These are phyloP conservation scores for Hippasteria phrygiana DNA, from an alignment of 53 echinoderm and acorn worm genomes.

Conservation along the genomic window DNA sequence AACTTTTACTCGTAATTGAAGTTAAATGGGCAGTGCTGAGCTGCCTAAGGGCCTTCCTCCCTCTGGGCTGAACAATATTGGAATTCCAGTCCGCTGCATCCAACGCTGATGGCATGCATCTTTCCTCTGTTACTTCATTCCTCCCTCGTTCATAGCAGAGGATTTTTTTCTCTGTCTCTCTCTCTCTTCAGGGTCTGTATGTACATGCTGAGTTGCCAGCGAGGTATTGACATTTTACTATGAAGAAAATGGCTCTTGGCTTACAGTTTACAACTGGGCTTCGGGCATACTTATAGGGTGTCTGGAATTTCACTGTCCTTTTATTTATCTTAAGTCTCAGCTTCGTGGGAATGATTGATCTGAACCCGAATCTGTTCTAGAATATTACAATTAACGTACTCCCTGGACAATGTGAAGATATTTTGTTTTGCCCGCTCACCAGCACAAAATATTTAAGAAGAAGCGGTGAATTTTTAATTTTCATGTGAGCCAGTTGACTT, in stretches of 20 bases:
- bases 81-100: slow-evolving; percentile 59
- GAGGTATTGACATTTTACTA: slow-evolving; percentile 34
- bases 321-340: slow-evolving; percentile 27
- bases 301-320: slow-evolving; percentile 40
- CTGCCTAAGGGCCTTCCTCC: slow-evolving; percentile 21
- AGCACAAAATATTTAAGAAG: background rate
- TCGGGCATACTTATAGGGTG: slow-evolving; percentile 1
- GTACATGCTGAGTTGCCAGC: slow-evolving; percentile 30
- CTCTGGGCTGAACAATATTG: slow-evolving; percentile 42
- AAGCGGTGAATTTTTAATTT: background rate
- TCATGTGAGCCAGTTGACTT: too few species aligned
- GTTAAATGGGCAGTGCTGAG: slow-evolving; percentile 62
- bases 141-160: background rate
- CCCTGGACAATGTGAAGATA: background rate
- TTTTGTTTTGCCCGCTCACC: background rate
- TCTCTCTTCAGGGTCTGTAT: background rate
- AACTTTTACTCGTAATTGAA: slow-evolving; percentile 61
- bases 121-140: slow-evolving; percentile 15
- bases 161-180: background rate
- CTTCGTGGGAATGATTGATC: slow-evolving; percentile 42
- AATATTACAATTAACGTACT: background rate
- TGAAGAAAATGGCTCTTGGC: slow-evolving; percentile 12
- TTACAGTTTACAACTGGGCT: slow-evolving; percentile 7
- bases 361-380: slow-evolving; percentile 1
- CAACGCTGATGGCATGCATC: slow-evolving; percentile 28